A percentile compares a stretch with the other conserved stretches of the same genome.
Evolutionary conservation across 1,140 invertebrate genomes (phyloP).

Genomic region (Orchestia grillus): DNA sequence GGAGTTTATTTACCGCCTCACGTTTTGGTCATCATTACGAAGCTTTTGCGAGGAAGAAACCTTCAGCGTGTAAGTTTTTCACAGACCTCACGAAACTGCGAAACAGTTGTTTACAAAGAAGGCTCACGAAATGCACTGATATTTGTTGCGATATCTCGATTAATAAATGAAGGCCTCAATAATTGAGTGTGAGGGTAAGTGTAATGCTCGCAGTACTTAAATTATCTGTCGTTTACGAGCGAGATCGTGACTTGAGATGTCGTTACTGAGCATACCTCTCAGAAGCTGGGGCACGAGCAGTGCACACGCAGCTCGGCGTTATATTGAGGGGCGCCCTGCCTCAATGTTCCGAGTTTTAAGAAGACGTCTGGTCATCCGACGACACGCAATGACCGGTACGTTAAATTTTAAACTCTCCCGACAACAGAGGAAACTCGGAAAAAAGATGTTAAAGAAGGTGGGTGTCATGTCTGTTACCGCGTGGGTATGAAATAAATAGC

Average conservation of each 20-base stretch:
- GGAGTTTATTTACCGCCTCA: background rate
- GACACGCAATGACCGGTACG: background rate
- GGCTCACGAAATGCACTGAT: background rate
- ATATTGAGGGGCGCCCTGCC: background rate
- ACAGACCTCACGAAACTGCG: background rate
- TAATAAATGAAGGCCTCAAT: background rate
- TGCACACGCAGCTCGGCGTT: background rate
- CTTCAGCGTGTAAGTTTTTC: background rate
- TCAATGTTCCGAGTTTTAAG: background rate
- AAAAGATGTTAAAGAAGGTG: background rate
- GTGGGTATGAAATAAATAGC: too few relatives aligned
- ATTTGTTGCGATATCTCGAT: background rate
- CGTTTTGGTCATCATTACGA: background rate
- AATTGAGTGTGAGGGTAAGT: background rate
- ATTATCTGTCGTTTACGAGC: background rate
- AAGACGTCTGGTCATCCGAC: background rate
- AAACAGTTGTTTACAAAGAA: background rate
- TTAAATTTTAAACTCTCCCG: background rate
- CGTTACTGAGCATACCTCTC: slow-evolving; percentile 27
- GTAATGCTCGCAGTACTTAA: background rate
- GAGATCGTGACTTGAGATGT: slow-evolving; percentile 16
- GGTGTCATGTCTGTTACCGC: too few relatives aligned
- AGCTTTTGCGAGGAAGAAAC: background rate
- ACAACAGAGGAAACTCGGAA: background rate
- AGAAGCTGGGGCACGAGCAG: background rate